A percentile compares a stretch with the other conserved stretches of the same genome.
Conservation (phyloP, 2,113 vertebrate genomes). For the Papio anubis region DNA sequence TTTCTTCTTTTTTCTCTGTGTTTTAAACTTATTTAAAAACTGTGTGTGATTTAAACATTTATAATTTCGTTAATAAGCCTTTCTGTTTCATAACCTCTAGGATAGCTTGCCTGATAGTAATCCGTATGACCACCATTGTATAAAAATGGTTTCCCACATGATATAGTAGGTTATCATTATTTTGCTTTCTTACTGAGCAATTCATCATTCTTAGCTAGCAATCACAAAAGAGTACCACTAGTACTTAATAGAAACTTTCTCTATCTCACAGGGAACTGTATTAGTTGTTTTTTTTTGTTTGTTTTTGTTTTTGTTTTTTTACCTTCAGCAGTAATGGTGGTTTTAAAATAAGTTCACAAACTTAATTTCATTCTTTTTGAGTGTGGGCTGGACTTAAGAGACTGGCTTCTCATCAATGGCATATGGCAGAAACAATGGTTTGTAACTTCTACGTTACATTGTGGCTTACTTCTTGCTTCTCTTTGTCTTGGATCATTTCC, state of each 20-base stretch:
- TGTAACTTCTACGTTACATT: background rate
- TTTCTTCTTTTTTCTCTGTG: no score
- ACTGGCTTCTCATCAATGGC: background rate
- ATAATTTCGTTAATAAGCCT: background rate
- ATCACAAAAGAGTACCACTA: background rate
- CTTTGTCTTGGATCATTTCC: background rate
- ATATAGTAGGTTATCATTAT: background rate
- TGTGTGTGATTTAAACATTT: background rate
- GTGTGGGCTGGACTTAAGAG: background rate
- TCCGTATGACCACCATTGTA: background rate
- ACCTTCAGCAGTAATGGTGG: background rate
- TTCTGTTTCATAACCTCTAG: background rate
- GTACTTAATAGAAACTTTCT: background rate
- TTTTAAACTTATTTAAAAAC: conserved; percentile 36
- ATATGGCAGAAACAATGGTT: background rate
- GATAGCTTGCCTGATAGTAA: background rate
- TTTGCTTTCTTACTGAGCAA: conserved; percentile 14
- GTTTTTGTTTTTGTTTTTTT: no score
- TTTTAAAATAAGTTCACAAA: background rate
- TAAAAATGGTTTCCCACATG: conserved; percentile 10
- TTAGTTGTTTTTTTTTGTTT: background rate
- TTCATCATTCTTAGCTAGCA: background rate
- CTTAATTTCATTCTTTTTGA: background rate
- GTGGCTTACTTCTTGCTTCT: background rate
- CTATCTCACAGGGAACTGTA: background rate